A percentile compares a stretch with the other conserved stretches of the same genome.
phyloP scores from a whole-genome alignment of 1,140 invertebrate genomes.

The Drosophila eugracilis region DNA sequence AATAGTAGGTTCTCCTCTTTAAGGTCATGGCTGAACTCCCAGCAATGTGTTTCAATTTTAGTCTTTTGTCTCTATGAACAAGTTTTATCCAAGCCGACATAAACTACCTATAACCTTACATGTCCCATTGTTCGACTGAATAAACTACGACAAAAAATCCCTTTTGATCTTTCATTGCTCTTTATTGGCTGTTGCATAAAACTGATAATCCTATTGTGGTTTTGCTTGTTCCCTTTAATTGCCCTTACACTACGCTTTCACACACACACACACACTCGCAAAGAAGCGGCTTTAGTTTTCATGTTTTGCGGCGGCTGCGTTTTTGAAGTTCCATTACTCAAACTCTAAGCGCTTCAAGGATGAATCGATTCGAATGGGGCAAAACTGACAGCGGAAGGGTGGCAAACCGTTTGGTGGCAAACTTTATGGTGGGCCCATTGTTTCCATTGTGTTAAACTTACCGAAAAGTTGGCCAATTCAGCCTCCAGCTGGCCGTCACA shows the following conservation, averaged over 20 bases:
- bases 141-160: slow-evolving; percentile 27
- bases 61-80: too few relatives aligned
- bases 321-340: slow-evolving; percentile 82
- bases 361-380: slow-evolving; percentile 44
- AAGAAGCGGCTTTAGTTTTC: slow-evolving; percentile 76
- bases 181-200: slow-evolving; percentile 63
- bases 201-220: slow-evolving; percentile 78
- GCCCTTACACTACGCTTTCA: slow-evolving; percentile 42
- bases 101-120: not conserved
- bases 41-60: too few relatives aligned
- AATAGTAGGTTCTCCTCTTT: too few relatives aligned
- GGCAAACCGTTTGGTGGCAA: slow-evolving; percentile 56
- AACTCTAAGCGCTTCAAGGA: slow-evolving; percentile 48
- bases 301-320: slow-evolving; percentile 76
- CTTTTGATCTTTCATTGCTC: slow-evolving; percentile 50
- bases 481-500: slow-evolving; percentile 25
- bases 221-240: slow-evolving; percentile 65
- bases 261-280: slow-evolving; percentile 18
- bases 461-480: slow-evolving; percentile 53
- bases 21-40: not conserved
- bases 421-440: slow-evolving; percentile 62
- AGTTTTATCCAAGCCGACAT: not conserved
- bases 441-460: slow-evolving; percentile 74
- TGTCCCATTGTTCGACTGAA: not conserved
- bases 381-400: slow-evolving; percentile 4